Conservation (phyloP, 2,888 invertebrate genomes). For the Nymphalis urticae region DNA sequence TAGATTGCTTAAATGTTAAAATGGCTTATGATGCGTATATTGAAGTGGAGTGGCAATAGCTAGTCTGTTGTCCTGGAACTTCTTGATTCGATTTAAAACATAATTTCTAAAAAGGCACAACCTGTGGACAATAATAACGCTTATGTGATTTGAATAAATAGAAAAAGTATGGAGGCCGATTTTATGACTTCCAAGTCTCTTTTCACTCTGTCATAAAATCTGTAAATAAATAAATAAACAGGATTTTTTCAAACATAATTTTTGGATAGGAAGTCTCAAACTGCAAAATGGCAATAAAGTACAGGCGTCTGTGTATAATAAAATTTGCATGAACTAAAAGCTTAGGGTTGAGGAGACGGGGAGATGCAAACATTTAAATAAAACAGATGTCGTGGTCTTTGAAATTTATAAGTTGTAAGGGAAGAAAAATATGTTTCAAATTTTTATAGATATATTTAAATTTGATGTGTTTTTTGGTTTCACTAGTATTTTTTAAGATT, state of each 20-base stretch:
- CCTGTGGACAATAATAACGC: too few species aligned
- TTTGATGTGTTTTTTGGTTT: background rate
- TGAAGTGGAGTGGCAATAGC: too few species aligned
- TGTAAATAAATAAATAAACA: background rate
- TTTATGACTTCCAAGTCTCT: too few species aligned
- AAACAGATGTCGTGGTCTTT: constrained; percentile 12
- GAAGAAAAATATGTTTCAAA: background rate
- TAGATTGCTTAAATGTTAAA: too few species aligned
- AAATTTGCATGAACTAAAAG: constrained; percentile 33
- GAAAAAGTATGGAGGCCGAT: too few species aligned
- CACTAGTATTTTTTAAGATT: background rate
- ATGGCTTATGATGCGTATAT: too few species aligned
- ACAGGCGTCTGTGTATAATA: constrained; percentile 22
- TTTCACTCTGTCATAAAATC: too few species aligned
- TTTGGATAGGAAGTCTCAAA: constrained; percentile 6
- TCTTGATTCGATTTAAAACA: too few species aligned
- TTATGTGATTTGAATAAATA: too few species aligned
- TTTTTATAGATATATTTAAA: background rate
- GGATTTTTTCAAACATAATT: background rate
- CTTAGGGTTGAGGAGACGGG: constrained; percentile 20
- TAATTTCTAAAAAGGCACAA: too few species aligned
- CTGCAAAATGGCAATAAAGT: constrained; percentile 24
- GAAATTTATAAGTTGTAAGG: constrained; percentile 7
- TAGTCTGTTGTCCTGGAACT: too few species aligned
- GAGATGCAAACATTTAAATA: constrained; percentile 13